Evolutionary conservation across 1,140 invertebrate species (phyloP), one percentile per base, ranked within the genome.

Genomic region (Drosophila funebris): DNA sequence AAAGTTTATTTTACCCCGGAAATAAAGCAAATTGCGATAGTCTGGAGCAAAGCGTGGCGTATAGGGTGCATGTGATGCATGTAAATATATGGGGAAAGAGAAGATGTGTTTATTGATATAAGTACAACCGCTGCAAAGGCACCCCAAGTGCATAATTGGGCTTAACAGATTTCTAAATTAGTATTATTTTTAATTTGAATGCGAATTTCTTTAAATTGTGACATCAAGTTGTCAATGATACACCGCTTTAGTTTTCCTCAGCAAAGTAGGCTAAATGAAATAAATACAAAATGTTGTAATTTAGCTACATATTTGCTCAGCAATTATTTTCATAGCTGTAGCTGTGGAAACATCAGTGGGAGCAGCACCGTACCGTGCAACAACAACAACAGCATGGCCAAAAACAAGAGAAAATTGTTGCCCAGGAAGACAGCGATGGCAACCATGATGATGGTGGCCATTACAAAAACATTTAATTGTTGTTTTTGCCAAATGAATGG

Each of bases 401-500:
- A 82, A 75, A 87, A 87, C 75, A 88, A 87, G 80, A 83, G 74
- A 78, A 68, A 87, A 82, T 78, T 82, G 78, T 87, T 64, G 70
- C 68, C 48, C 73, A 64, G 18, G 60, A 73, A 64, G 63, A 74
- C 62, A 64, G 44, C 53, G 58, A 67, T 46, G 63, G 37, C 63
- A 53, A 20, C 44, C 22, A 61, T 43, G 33, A 61, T 43, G 69
- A 66, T 67, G 69, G 54, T 69, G 83, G 78, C 72, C 83, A 87
- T 81, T 87, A 77, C 84, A 83, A 87, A 87, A 88, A 87, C 83
- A 87, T 87, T 88, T 87, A 87, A 87, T 87, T 87, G 83, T 87
- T 87, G 87, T 88, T 87, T 88, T 87, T 87, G 87, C 83, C 83
- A 87, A 87, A 87, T 87, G 83, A 88, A 87, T 87, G 74, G 83